phyloP scores from a whole-genome alignment of 1,140 invertebrate genomes.

The Planococcus citri region DNA sequence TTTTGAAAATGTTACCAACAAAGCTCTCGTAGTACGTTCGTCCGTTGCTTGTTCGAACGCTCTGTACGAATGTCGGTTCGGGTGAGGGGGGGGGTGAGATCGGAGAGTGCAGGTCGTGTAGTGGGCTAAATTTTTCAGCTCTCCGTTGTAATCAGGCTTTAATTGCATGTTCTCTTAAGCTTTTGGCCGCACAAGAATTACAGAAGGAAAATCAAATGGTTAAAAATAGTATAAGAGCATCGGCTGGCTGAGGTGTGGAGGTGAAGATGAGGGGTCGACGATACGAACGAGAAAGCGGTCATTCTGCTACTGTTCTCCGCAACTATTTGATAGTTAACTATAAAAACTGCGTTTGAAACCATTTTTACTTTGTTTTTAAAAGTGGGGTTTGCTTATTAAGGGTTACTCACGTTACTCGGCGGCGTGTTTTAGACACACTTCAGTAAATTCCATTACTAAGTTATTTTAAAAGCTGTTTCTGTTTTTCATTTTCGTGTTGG shows the following conservation, averaged over 20 bases:
- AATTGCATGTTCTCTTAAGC: neutral
- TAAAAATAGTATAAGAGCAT: no score
- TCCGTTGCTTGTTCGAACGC: no score
- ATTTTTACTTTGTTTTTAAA: constrained; percentile 8
- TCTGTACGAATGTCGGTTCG: no score
- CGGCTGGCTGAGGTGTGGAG: neutral
- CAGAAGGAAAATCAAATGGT: constrained; percentile 2
- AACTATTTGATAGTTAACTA: constrained; percentile 3
- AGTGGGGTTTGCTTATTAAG: neutral
- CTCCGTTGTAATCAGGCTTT: constrained; percentile 6
- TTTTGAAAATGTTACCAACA: neutral
- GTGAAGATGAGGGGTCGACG: neutral
- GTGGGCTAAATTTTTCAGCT: neutral
- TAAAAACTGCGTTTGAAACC: neutral
- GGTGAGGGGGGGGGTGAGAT: no score
- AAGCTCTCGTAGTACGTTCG: neutral
- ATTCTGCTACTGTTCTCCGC: no score
- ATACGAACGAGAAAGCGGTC: neutral
- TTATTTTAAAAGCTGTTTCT: constrained; percentile 8
- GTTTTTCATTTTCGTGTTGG: neutral
- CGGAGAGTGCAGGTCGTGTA: no score
- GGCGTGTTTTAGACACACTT: neutral
- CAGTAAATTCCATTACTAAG: neutral
- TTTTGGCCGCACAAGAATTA: neutral
- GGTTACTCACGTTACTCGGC: neutral